Conservation (phyloP, 2,797 vertebrate genomes). For the Heterohyrax brucei region DNA sequence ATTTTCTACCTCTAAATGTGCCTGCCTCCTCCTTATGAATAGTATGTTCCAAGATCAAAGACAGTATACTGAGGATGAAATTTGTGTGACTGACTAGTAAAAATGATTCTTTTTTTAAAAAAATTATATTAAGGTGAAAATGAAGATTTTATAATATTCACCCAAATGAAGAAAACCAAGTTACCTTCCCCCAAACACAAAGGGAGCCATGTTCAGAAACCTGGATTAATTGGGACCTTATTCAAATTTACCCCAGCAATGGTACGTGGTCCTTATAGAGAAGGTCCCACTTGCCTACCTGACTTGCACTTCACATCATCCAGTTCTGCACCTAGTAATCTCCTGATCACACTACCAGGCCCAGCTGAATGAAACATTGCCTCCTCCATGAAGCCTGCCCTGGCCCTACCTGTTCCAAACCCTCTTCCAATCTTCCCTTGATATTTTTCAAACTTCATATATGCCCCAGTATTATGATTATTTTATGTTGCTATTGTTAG, state of each 20-base stretch:
- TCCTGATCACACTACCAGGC: not conserved
- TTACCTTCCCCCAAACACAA: not conserved
- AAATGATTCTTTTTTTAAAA: not conserved
- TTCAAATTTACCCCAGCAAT: not conserved
- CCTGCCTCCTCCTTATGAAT: not conserved
- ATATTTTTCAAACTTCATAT: not conserved
- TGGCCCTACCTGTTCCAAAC: rapidly evolving
- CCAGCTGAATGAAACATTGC: not conserved
- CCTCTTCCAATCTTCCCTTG: not conserved
- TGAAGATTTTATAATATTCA: not conserved
- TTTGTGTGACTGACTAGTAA: not conserved
- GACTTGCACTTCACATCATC: not conserved
- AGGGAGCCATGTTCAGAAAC: not conserved
- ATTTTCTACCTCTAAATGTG: not conserved
- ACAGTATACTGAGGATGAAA: not conserved
- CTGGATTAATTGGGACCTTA: not conserved
- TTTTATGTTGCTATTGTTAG: not conserved
- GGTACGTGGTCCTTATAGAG: not conserved
- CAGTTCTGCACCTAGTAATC: not conserved
- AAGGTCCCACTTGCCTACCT: not conserved
- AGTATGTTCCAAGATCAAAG: not conserved
- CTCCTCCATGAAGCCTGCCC: not conserved
- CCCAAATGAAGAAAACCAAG: not conserved
- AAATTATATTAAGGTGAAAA: not conserved
- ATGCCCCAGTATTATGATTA: not conserved